These are phyloP conservation scores for Drosophila paulistorum DNA, from an alignment of 1,140 invertebrate genomes.

Conservation along the genomic window DNA sequence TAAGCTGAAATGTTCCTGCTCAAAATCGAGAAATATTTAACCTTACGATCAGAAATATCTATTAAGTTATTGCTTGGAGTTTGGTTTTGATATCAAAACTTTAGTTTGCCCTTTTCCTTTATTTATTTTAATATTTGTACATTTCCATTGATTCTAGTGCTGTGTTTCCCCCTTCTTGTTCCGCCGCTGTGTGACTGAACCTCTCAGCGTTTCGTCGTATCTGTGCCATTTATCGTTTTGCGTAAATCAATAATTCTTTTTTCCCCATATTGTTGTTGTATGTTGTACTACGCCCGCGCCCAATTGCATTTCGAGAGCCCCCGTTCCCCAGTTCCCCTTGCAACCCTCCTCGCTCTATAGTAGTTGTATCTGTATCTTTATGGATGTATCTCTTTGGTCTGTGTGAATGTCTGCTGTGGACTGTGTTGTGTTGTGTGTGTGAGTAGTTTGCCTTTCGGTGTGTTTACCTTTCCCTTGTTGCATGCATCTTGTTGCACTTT, in stretches of 20 bases:
- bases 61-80: too few relatives aligned
- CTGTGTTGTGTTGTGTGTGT: slow-evolving; percentile 13
- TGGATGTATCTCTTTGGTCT: slow-evolving; percentile 20
- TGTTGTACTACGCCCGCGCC: slow-evolving; percentile 35
- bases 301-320: slow-evolving; percentile 39
- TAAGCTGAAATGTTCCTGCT: too few relatives aligned
- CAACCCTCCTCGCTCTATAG: background rate
- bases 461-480: slow-evolving; percentile 68
- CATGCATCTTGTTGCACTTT: slow-evolving; percentile 62
- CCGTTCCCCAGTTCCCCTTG: background rate
- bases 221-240: slow-evolving; percentile 59
- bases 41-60: too few relatives aligned
- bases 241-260: slow-evolving; percentile 63
- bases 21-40: too few relatives aligned
- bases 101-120: too few relatives aligned
- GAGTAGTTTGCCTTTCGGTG: slow-evolving; percentile 19
- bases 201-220: slow-evolving; percentile 33
- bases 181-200: background rate
- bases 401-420: slow-evolving; percentile 10
- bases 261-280: background rate
- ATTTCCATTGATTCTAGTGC: too few relatives aligned
- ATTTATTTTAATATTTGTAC: too few relatives aligned
- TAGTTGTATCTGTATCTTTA: slow-evolving; percentile 44
- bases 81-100: too few relatives aligned
- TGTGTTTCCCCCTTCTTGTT: background rate